Conservation (phyloP, 2,797 vertebrate species). For the Vireo griseus region DNA sequence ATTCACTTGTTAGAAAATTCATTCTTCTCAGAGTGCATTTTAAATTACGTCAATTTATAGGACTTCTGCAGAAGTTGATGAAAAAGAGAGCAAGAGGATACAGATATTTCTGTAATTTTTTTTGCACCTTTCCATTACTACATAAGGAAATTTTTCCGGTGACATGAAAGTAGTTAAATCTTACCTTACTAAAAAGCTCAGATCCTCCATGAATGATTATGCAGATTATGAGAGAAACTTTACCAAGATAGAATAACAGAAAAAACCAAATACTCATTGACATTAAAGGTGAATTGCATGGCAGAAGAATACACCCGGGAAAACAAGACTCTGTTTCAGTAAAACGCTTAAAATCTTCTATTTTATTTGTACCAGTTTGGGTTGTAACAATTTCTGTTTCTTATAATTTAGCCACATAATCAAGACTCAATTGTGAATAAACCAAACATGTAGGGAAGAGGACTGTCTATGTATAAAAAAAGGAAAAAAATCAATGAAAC, state of each 20-base stretch:
- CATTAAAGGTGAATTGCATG: neutral
- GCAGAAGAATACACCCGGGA: neutral
- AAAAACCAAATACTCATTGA: neutral
- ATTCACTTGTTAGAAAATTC: neutral
- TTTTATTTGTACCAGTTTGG: neutral
- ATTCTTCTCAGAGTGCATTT: neutral
- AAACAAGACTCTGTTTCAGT: neutral
- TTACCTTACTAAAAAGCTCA: neutral
- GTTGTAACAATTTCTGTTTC: neutral
- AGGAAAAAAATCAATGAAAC: neutral
- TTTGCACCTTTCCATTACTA: neutral
- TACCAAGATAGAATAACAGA: neutral
- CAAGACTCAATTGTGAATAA: neutral
- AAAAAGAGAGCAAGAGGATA: neutral
- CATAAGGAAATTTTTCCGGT: accelerated
- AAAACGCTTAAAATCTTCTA: neutral
- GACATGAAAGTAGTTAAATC: neutral
- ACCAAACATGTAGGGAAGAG: neutral
- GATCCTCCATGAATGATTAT: neutral
- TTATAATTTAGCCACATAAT: neutral
- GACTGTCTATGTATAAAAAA: accelerated
- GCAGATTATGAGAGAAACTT: neutral
- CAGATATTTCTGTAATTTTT: neutral
- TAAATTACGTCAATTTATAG: neutral
- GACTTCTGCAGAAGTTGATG: neutral